phyloP scores from a whole-genome alignment of 1,140 invertebrate genomes.

The Hetaerina americana region DNA sequence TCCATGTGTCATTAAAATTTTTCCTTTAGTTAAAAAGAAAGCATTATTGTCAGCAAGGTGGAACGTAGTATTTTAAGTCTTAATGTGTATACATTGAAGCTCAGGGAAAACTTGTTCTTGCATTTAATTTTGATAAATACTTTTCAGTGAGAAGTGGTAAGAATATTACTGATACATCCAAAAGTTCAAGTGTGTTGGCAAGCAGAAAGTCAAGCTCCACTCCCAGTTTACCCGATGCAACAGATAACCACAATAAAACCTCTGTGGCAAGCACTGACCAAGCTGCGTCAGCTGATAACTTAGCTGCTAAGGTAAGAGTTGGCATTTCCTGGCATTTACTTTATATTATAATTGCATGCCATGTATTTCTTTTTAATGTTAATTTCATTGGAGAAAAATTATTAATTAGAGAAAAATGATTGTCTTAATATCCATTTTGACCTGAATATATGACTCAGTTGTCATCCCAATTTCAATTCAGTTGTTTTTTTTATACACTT shows the following conservation, averaged over 20 bases:
- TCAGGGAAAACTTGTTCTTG: too few relatives aligned
- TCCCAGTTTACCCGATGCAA: constrained; percentile 77
- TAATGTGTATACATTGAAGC: too few relatives aligned
- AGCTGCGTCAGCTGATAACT: constrained; percentile 78
- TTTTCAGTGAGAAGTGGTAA: constrained; percentile 12
- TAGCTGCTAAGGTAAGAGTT: constrained; percentile 55
- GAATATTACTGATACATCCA: constrained; percentile 26
- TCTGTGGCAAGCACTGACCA: constrained; percentile 82
- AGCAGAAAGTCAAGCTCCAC: constrained; percentile 90
- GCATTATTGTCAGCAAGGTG: too few relatives aligned
- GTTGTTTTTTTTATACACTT: too few relatives aligned
- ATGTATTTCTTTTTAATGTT: constrained; percentile 7
- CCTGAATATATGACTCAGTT: too few relatives aligned
- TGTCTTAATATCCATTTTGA: too few relatives aligned
- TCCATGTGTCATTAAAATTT: too few relatives aligned
- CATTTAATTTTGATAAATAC: constrained; percentile 3
- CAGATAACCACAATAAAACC: constrained; percentile 43
- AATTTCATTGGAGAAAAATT: constrained; percentile 9
- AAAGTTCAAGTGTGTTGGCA: constrained; percentile 45
- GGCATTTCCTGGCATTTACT: not conserved
- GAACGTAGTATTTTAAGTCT: too few relatives aligned
- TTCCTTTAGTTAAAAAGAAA: too few relatives aligned
- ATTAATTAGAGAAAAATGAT: too few relatives aligned
- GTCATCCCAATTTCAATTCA: too few relatives aligned
- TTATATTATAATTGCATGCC: constrained; percentile 9